Percentiles rank a stretch among this genome's conserved stretches.
These are phyloP conservation scores for Pogonognathellus flavescens DNA, from an alignment of 1,140 invertebrate species.

Conservation along the genomic window DNA sequence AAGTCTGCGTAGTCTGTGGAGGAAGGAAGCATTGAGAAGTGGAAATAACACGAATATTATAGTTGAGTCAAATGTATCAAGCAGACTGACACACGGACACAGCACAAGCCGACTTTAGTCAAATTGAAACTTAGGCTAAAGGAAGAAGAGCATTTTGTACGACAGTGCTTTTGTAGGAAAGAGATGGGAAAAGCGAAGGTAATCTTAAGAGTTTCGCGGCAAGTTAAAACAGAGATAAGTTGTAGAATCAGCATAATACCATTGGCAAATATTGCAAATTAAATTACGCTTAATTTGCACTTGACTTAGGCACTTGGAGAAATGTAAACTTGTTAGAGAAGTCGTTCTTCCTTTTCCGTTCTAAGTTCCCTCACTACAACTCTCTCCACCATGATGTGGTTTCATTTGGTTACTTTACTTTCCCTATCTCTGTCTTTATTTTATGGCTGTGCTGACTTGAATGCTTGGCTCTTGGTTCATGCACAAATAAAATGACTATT, in stretches of 20 bases:
- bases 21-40: too few species aligned
- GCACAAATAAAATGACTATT: too few species aligned
- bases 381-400: constrained; percentile 21
- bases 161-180: not conserved
- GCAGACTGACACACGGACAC: too few species aligned
- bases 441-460: too few species aligned
- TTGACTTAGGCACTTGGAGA: constrained; percentile 44
- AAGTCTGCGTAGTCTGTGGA: not conserved
- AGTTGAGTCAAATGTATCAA: too few species aligned
- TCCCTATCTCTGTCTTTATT: not conserved
- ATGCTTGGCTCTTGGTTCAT: too few species aligned
- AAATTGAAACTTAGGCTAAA: not conserved
- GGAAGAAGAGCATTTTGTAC: not conserved
- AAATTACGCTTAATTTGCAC: constrained; percentile 50
- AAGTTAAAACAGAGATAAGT: constrained; percentile 42
- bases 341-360: not conserved
- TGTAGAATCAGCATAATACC: constrained; percentile 48
- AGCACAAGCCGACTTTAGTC: not conserved
- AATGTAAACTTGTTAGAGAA: constrained; percentile 45
- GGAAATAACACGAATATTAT: too few species aligned
- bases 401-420: not conserved
- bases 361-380: not conserved
- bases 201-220: constrained; percentile 8
- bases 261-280: constrained; percentile 49
- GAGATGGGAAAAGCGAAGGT: not conserved